phyloP scores from a whole-genome alignment of 35 echinoderm and acorn worm genomes.

The Apostichopus californicus region DNA sequence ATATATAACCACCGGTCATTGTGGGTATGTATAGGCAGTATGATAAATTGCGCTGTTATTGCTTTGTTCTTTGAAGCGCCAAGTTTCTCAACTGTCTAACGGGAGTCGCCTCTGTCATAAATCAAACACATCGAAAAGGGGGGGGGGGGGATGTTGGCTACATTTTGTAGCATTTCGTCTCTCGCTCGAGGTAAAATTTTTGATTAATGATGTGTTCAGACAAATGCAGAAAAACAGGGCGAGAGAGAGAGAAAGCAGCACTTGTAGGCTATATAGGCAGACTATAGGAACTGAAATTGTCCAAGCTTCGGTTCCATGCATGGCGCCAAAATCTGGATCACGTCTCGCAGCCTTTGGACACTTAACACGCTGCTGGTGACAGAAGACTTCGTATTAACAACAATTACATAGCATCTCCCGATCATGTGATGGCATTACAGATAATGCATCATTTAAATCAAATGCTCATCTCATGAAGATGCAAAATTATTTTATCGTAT shows the following conservation, averaged over 20 bases:
- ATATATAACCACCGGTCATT: background rate
- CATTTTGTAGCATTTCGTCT: background rate
- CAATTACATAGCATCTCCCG: background rate
- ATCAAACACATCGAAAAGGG: background rate
- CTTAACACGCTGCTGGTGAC: no score
- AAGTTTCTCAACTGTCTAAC: background rate
- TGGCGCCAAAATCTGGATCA: background rate
- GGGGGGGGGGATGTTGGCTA: no score
- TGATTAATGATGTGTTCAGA: background rate
- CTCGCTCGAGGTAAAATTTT: slow-evolving; percentile 3
- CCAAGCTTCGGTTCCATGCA: background rate
- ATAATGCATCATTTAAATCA: background rate
- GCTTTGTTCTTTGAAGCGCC: background rate
- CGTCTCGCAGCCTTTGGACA: background rate
- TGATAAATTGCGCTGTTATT: background rate
- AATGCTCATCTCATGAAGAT: background rate
- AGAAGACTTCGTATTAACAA: background rate
- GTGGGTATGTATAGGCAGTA: background rate
- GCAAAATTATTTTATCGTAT: background rate
- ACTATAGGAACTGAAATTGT: background rate
- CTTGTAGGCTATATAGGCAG: background rate
- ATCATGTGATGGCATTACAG: background rate
- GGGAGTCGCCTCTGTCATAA: slow-evolving; percentile 1
- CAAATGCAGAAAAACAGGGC: background rate
- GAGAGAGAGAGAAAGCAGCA: background rate